Evolutionary conservation across 2,113 vertebrate species (phyloP).

Genomic region (Coryphaenoides rupestris): DNA sequence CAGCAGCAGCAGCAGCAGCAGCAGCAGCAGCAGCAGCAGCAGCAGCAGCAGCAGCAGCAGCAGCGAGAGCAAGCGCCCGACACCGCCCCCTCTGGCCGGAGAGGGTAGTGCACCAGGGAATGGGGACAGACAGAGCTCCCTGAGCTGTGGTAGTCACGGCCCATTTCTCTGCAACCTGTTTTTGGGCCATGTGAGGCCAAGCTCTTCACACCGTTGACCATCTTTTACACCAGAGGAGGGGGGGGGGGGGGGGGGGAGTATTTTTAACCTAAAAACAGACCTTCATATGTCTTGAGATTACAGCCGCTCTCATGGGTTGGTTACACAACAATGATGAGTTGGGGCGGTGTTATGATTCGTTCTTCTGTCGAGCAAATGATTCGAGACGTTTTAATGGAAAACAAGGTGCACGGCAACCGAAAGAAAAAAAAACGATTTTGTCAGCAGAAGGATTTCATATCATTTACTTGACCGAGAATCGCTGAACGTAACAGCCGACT

Average conservation of each 20-base stretch:
- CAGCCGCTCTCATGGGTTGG: background rate
- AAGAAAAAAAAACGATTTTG: background rate
- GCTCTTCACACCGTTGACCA: slow-evolving; percentile 31
- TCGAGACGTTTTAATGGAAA: background rate
- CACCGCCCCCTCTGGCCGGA: too few species aligned
- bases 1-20: too few species aligned
- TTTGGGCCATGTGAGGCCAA: slow-evolving; percentile 36
- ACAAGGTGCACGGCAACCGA: background rate
- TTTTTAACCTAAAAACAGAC: slow-evolving; percentile 13
- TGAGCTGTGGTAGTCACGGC: slow-evolving; percentile 54
- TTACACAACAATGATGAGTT: background rate
- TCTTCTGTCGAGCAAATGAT: background rate
- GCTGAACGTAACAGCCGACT: background rate
- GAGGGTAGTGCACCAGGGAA: slow-evolving; percentile 36
- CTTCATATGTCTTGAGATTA: slow-evolving; percentile 13
- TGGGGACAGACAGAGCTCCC: slow-evolving; percentile 48
- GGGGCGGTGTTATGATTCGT: too few species aligned
- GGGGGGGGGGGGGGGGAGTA: slow-evolving; percentile 18
- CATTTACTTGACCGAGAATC: background rate
- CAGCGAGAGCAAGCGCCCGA: too few species aligned
- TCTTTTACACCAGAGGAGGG: slow-evolving; percentile 36
- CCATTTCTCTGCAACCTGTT: slow-evolving; percentile 57
- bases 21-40: too few species aligned
- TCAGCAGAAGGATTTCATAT: background rate
- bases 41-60: too few species aligned